Evolutionary conservation across 2,113 vertebrate species (phyloP), one percentile per base, ranked within the genome.

Genomic region (Rana temporaria): DNA sequence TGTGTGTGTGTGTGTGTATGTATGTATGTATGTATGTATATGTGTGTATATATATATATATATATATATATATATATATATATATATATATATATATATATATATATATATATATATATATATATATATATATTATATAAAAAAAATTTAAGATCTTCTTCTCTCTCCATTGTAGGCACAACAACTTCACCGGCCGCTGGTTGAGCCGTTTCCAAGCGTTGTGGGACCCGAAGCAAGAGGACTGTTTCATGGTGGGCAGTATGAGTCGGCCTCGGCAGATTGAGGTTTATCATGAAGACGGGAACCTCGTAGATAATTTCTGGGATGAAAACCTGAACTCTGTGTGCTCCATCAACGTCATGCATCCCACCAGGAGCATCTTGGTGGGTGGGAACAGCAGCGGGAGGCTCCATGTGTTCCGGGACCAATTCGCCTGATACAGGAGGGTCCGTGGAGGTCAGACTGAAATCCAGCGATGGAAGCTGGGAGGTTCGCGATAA

Each of bases 181-280:
- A 95, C 86, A 92, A 88, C 84, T 85, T 86, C 20, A 96, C 95
- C 0, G 94, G 93, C 0, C 91, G 92, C 67, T 97, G 94, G 95
- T 82, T 96, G 59, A 90, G 80, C 0, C 90, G 93, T 74, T 91
- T 97, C 48, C 89, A 88, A n/a, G 96, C 96, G 0, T 20, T 93
- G 0, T 99, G 97, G 97, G 96, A 98, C 88, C 96, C 96, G 16
- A 96, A 95, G 48, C 92, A 84, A 85, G 95, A 97, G 15, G 91
- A 95, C 19, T 97, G 94, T 85, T 90, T 98, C 16, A 86, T 93
- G 18, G 91, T 96, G 74, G 96, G 96, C 76, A 95, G 94, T 64
- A 85, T 95, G 94, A 79, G 66, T 0, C 87, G 72, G 6, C 94
- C 94, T 0, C 84, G 94, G 0, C 87, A 70, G 14, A 89, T 98